phyloP scores from a whole-genome alignment of 2,113 vertebrate genomes.

The Castor canadensis region DNA sequence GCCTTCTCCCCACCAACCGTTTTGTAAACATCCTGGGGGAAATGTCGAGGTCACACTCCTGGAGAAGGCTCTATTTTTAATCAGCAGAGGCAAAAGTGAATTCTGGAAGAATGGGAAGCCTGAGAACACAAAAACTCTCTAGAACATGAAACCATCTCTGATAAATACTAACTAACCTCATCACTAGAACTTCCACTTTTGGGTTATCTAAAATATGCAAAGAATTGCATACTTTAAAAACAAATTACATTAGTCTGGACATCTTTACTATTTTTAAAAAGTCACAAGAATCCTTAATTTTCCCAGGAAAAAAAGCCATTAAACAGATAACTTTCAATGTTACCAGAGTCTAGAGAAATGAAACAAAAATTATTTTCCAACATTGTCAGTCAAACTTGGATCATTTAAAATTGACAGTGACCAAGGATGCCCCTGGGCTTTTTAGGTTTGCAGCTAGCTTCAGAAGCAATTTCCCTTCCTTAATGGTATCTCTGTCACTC shows the following conservation, averaged over 20 bases:
- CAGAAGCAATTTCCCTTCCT: not conserved
- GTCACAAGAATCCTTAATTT: not conserved
- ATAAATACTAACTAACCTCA: not conserved
- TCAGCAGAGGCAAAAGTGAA: not conserved
- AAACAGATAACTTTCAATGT: not conserved
- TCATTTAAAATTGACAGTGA: not conserved
- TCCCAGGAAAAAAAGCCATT: slow-evolving; percentile 38
- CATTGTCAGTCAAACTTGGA: not conserved
- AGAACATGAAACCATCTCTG: not conserved
- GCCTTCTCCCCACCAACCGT: not conserved
- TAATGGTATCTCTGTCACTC: not conserved
- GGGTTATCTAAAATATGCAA: not conserved
- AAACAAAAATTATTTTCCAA: not conserved
- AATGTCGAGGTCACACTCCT: not conserved
- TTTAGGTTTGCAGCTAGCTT: not conserved
- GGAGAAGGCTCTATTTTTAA: not conserved
- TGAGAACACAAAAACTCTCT: not conserved
- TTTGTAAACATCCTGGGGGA: not conserved
- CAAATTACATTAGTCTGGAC: not conserved
- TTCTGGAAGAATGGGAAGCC: not conserved
- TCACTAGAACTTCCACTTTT: not conserved
- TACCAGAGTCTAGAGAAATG: not conserved
- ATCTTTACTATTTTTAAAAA: not conserved
- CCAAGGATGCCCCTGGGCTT: not conserved
- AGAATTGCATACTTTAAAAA: not conserved